Conservation (phyloP, 1,140 invertebrate genomes). For the Lepidurus apus region DNA sequence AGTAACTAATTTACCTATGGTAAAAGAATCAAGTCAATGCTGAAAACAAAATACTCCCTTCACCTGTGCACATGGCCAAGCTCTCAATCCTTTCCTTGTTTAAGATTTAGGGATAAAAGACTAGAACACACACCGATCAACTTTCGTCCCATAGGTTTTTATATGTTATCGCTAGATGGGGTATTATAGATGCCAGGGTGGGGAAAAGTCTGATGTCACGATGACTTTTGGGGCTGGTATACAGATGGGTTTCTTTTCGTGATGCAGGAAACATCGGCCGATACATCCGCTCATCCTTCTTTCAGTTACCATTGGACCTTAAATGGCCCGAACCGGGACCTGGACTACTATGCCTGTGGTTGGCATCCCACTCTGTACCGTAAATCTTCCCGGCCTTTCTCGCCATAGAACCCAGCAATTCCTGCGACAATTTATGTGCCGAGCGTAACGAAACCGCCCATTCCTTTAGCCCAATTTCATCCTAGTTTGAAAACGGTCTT, state of each 20-base stretch:
- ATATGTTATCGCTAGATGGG: background rate
- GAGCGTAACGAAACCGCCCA: constrained; percentile 84
- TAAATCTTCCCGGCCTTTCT: constrained; percentile 94
- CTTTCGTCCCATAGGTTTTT: background rate
- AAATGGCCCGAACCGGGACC: background rate
- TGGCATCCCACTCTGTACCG: constrained; percentile 60
- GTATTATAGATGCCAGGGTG: background rate
- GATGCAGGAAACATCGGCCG: background rate
- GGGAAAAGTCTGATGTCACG: background rate
- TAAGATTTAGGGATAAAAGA: constrained; percentile 2
- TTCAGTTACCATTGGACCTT: constrained; percentile 9
- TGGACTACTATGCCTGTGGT: constrained; percentile 37
- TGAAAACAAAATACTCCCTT: background rate
- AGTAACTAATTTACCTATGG: background rate
- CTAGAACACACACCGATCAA: background rate
- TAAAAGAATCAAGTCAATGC: background rate
- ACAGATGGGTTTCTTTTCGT: background rate
- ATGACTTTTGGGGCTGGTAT: background rate
- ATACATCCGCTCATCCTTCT: background rate
- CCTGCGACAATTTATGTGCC: constrained; percentile 86
- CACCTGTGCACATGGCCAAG: background rate
- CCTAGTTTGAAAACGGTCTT: constrained; percentile 53
- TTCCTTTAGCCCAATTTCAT: constrained; percentile 91
- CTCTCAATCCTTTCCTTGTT: background rate
- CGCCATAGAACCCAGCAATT: constrained; percentile 89